These are phyloP conservation scores for Venustoraphidia nigricollis DNA, from an alignment of 2,888 invertebrate genomes.

Conservation along the genomic window DNA sequence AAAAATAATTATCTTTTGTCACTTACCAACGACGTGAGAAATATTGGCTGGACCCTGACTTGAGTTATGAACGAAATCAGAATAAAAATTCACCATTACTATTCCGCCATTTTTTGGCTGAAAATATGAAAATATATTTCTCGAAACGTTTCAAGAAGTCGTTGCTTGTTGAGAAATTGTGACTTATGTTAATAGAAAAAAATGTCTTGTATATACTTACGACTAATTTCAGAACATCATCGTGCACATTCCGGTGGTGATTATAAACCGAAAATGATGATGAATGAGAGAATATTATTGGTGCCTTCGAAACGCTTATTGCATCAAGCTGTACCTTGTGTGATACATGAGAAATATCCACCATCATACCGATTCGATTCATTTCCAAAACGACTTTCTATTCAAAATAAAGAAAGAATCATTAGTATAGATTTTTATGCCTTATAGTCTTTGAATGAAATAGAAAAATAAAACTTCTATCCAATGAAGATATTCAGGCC, in stretches of 20 bases:
- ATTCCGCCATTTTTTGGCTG: slow-evolving; percentile 52
- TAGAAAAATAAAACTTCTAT: too few species aligned
- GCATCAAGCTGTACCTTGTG: slow-evolving; percentile 38
- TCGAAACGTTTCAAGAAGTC: too few species aligned
- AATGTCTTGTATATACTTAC: slow-evolving; percentile 22
- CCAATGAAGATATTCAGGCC: too few species aligned
- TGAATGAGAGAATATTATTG: slow-evolving; percentile 46
- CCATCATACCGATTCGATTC: slow-evolving; percentile 48
- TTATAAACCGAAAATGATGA: slow-evolving; percentile 34
- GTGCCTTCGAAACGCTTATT: slow-evolving; percentile 32
- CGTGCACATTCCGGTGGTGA: slow-evolving; percentile 39
- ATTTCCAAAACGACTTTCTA: slow-evolving; percentile 41
- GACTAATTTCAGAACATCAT: slow-evolving; percentile 34
- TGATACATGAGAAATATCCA: slow-evolving; percentile 43
- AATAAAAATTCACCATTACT: slow-evolving; percentile 62
- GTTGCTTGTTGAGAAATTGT: too few species aligned
- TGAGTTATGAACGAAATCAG: slow-evolving; percentile 26
- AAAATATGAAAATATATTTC: slow-evolving; percentile 9
- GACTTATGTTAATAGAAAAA: too few species aligned
- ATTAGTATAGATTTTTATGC: too few species aligned
- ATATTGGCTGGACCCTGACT: too few species aligned
- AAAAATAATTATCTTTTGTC: too few species aligned
- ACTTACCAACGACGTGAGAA: slow-evolving; percentile 45
- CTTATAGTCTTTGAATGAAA: too few species aligned
- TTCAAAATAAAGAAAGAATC: too few species aligned